Base-by-base conservation (phyloP, 2,888 invertebrate genomes). In the Lomographa bimaculata region DNA sequence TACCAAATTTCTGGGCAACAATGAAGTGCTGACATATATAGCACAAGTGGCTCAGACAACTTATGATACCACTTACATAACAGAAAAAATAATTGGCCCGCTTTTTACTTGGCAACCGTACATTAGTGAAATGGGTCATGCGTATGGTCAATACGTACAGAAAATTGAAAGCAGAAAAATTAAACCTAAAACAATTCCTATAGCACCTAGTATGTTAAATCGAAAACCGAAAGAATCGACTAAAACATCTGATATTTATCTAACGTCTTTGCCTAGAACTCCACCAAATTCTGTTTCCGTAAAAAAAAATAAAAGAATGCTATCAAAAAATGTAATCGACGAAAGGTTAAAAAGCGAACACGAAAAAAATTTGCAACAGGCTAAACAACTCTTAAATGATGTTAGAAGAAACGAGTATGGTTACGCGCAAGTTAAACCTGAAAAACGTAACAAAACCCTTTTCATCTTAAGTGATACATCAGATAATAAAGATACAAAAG, bases 11-110 rank as follows among this genome's bases (percentile, higher is more conserved):
- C 70, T 91, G 27, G 71, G 75, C 16, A 78, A 80, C 34, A 82
- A 89, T 53, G 83, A 90, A 57, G 77, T 82, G 30, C 63, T 91
- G 26, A 64, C 79, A 18, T 74, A 69, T 19, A 75, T 90, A 45
- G 79, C 90, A 6, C 78, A 87, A 68, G 68, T 82, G 41, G 90
- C 89, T 14, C 83, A 89, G 53, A 52, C 62, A 21, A 60, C 74
- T 52, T 92, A 90, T 53, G 91, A 91, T 40, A 82, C 83, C 21
- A 76, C 69, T 14, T 91, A 83, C 52, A 79, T 90, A 9, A 72
- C 90, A 2, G 77, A 89, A 19, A 82, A 84, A 46, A 86, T 92
- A 26, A 72, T 91, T 9, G 60, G 66, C 20, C 90, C 91, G 1
- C 64, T 92, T 12, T 71, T 90, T 53, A 61, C 67, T 19, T 87